phyloP scores from a whole-genome alignment of 2,797 vertebrate genomes.

The Kryptolebias ocellatus region DNA sequence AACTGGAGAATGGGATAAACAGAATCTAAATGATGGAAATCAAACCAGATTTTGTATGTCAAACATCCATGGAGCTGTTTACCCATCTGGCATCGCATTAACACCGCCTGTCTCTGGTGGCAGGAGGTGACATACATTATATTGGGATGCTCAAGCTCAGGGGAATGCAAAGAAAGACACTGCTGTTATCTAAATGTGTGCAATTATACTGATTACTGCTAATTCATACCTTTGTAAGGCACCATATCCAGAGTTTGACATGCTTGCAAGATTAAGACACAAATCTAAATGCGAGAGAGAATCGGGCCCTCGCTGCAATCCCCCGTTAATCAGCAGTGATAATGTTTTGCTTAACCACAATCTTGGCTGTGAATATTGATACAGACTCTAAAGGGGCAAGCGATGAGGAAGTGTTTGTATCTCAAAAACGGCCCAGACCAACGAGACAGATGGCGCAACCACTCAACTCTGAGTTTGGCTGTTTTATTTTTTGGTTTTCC shows the following conservation, averaged over 20 bases:
- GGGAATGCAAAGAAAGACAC: slow-evolving; percentile 31
- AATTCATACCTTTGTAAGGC: slow-evolving; percentile 45
- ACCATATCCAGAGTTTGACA: slow-evolving; percentile 47
- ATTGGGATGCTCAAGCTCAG: slow-evolving; percentile 11
- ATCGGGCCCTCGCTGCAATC: slow-evolving; percentile 46
- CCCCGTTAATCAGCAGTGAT: slow-evolving; percentile 61
- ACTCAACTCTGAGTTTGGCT: slow-evolving; percentile 51
- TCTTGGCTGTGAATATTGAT: slow-evolving; percentile 71
- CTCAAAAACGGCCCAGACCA: slow-evolving; percentile 44
- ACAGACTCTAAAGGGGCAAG: slow-evolving; percentile 49
- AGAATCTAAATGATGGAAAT: slow-evolving; percentile 21
- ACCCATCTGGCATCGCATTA: background rate
- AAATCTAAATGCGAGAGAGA: slow-evolving; percentile 54
- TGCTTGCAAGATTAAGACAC: slow-evolving; percentile 61
- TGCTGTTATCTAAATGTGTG: slow-evolving; percentile 35
- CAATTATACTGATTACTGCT: slow-evolving; percentile 55
- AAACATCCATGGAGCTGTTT: slow-evolving; percentile 10
- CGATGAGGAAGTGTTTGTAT: slow-evolving; percentile 43
- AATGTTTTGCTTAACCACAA: slow-evolving; percentile 67
- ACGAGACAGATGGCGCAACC: slow-evolving; percentile 46
- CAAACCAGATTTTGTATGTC: background rate
- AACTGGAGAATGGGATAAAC: slow-evolving; percentile 10
- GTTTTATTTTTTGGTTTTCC: slow-evolving; percentile 45
- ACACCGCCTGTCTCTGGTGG: slow-evolving; percentile 6
- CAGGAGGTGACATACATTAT: slow-evolving; percentile 12